Evolutionary conservation across 2,113 vertebrate genomes (phyloP).

Genomic region (Otus sunia): DNA sequence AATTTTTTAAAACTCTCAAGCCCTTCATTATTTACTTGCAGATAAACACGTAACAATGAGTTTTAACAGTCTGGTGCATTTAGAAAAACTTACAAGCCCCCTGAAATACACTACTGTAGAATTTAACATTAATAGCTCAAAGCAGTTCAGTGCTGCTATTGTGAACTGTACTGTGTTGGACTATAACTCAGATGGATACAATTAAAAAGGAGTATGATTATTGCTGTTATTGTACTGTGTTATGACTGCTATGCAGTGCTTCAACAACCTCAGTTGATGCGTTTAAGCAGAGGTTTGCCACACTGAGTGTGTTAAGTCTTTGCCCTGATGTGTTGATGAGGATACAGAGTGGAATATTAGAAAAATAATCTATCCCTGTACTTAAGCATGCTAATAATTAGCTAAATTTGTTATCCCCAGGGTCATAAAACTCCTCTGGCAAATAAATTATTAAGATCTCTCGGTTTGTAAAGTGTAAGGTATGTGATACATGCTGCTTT

Average conservation of each 20-base stretch:
- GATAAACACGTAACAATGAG: slow-evolving; percentile 42
- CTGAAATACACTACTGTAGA: background rate
- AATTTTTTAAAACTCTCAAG: slow-evolving; percentile 8
- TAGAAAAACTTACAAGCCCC: slow-evolving; percentile 12
- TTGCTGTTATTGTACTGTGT: background rate
- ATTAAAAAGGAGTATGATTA: slow-evolving; percentile 52
- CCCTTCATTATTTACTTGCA: slow-evolving; percentile 34
- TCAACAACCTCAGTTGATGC: background rate
- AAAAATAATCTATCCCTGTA: slow-evolving; percentile 28
- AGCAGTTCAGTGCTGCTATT: background rate
- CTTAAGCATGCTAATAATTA: slow-evolving; percentile 10
- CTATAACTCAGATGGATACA: slow-evolving; percentile 9
- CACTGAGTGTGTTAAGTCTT: background rate
- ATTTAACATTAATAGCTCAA: slow-evolving; percentile 1
- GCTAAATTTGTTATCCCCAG: slow-evolving; percentile 25
- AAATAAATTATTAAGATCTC: slow-evolving; percentile 34
- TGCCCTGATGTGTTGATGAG: slow-evolving; percentile 23
- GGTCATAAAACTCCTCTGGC: slow-evolving; percentile 1
- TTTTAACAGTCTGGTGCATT: slow-evolving; percentile 25
- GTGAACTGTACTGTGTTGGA: background rate
- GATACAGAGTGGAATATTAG: background rate
- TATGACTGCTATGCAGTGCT: slow-evolving; percentile 16
- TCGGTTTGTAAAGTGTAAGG: background rate
- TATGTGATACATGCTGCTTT: background rate
- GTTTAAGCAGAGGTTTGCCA: slow-evolving; percentile 7